phyloP scores from a whole-genome alignment of 2,797 vertebrate species.

The Acanthis flammea region DNA sequence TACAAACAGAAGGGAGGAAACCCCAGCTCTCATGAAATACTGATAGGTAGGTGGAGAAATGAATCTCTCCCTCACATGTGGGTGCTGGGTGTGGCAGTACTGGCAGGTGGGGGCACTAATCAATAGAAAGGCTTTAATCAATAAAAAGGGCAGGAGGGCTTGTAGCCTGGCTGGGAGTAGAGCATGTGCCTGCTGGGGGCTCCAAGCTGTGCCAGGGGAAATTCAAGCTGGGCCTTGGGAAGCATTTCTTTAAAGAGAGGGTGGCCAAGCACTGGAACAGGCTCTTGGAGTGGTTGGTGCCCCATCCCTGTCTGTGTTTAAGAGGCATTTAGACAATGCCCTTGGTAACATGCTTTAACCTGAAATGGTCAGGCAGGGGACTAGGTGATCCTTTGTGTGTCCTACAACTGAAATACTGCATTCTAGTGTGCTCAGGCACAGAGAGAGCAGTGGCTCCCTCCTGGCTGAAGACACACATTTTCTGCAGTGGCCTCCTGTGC shows the following conservation, averaged over 20 bases:
- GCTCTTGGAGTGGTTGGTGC: neutral
- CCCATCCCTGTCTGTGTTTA: neutral
- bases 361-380: neutral
- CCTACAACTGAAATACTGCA: neutral
- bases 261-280: neutral
- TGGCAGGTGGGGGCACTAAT: neutral
- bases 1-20: neutral
- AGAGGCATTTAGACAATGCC: neutral
- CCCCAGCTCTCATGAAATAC: neutral
- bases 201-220: neutral
- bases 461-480: neutral
- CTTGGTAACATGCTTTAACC: neutral
- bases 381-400: neutral
- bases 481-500: neutral
- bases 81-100: neutral
- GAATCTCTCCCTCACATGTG: neutral
- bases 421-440: neutral
- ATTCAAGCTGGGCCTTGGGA: neutral
- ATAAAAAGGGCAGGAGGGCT: no score
- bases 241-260: neutral
- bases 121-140: neutral
- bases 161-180: neutral
- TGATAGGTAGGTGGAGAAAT: neutral
- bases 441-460: neutral
- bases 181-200: fast-evolving